Base-by-base conservation (phyloP, 2,888 invertebrate genomes). In the Amblyjoppa fuscipennis region DNA sequence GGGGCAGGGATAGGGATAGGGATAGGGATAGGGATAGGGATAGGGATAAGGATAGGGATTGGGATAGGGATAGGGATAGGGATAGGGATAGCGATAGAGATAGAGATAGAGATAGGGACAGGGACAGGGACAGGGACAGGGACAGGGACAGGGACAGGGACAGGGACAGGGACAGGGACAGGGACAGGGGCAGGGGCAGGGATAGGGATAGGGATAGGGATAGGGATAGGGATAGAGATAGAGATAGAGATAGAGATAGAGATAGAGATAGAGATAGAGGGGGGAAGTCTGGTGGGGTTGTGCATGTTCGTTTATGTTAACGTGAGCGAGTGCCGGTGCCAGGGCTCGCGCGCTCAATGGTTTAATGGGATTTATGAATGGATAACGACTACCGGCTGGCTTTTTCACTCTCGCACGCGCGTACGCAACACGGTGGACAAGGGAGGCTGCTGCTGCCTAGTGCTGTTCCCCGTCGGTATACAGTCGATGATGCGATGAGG, bases 341-440 rank as follows among this genome's bases (percentile, higher is more conserved):
- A 86, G 51, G 76, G 80, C 80, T 88, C 74, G 84, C 78, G 78
- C 71, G 77, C 87, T 89, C 87, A 89, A 90, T 87, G 90, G 89
- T 90, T 90, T 90, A 91, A 91, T 90, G 89, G 91, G 89, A 90
- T 91, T 90, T 91, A 90, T 91, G 91, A 91, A 91, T 91, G 91
- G 90, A 88, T 90, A 90, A 91, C 91, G 87, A 90, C 86, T 89
- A 85, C 85, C 83, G 88, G 86, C 86, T 82, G 85, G 84, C 87
- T 89, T 90, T 90, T 90, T 89, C 88, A 78, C 87, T 88, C 85
- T 87, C 84, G 70, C 82, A 85, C 85, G 86, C 83, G 87, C 87
- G 84, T 86, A 74, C n/a, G 71, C 41, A 25, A 69, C 68, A 49
- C 69, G 59, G 45, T 20, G n/a, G 56, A 41, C 9, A 59, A 31